Conservation (phyloP, 2,888 invertebrate species). For the Aleiodes alternator region DNA sequence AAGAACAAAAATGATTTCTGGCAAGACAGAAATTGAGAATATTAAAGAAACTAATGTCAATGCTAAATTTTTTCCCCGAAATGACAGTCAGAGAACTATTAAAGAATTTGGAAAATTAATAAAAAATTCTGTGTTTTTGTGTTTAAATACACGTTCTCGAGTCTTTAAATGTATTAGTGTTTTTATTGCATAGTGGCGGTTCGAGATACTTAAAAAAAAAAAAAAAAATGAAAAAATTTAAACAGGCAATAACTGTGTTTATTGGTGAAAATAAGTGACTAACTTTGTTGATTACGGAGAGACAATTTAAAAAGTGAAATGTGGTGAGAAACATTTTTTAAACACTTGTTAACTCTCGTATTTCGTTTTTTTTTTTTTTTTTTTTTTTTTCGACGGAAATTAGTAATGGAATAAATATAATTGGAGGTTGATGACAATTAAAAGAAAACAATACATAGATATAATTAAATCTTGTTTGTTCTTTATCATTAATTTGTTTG, state of each 20-base stretch:
- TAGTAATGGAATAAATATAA: slow-evolving; percentile 27
- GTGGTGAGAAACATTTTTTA: slow-evolving; percentile 10
- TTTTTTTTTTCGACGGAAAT: slow-evolving; percentile 16
- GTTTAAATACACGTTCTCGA: slow-evolving; percentile 22
- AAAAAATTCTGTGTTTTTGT: slow-evolving; percentile 21
- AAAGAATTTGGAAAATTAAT: slow-evolving; percentile 21
- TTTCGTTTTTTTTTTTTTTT: no score
- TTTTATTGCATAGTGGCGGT: slow-evolving; percentile 46
- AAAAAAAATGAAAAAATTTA: slow-evolving; percentile 36
- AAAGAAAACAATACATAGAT: neutral
- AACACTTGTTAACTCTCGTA: neutral
- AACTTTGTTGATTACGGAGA: neutral
- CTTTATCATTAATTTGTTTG: slow-evolving; percentile 1
- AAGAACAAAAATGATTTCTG: slow-evolving; percentile 55
- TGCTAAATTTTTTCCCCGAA: slow-evolving; percentile 44
- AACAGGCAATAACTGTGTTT: slow-evolving; percentile 22
- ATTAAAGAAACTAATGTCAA: slow-evolving; percentile 52
- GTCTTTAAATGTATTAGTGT: slow-evolving; percentile 28
- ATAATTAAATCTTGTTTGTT: slow-evolving; percentile 10
- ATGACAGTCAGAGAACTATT: slow-evolving; percentile 22
- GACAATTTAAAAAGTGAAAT: neutral
- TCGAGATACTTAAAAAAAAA: slow-evolving; percentile 47
- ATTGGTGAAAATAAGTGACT: slow-evolving; percentile 27
- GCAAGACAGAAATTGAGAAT: slow-evolving; percentile 48
- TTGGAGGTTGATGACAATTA: neutral